Conservation (phyloP, 1,140 invertebrate genomes). For the Cyphomyrmex costatus region DNA sequence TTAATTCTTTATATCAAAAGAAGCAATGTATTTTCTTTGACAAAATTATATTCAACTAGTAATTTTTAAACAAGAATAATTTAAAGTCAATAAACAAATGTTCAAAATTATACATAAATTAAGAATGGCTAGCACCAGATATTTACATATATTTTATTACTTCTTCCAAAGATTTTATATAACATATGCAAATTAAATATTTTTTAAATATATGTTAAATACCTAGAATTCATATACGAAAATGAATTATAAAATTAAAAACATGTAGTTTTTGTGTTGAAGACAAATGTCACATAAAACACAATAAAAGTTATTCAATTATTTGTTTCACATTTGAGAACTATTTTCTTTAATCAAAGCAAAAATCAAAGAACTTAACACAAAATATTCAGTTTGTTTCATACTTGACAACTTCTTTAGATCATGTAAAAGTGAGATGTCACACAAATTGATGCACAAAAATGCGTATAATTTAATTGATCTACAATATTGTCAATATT, state of each 20-base stretch:
- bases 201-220: not conserved
- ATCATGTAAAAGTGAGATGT: not conserved
- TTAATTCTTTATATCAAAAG: not conserved
- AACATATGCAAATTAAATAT: not conserved
- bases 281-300: not conserved
- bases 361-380: not conserved
- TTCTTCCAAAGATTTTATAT: not conserved
- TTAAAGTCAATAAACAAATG: not conserved
- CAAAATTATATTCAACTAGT: not conserved
- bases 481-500: too few relatives aligned
- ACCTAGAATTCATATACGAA: not conserved
- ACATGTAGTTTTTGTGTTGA: not conserved
- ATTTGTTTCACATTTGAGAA: not conserved
- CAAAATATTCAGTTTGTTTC: not conserved
- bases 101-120: conserved; percentile 2
- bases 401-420: not conserved
- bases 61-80: not conserved
- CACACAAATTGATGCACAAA: not conserved
- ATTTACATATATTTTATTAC: not conserved
- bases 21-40: not conserved
- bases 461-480: not conserved
- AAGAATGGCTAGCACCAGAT: not conserved
- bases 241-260: not conserved
- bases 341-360: not conserved
- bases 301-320: not conserved